Evolutionary conservation across 2,888 invertebrate genomes (phyloP), one percentile per base, ranked within the genome.

Genomic region (Colletes collaris): DNA sequence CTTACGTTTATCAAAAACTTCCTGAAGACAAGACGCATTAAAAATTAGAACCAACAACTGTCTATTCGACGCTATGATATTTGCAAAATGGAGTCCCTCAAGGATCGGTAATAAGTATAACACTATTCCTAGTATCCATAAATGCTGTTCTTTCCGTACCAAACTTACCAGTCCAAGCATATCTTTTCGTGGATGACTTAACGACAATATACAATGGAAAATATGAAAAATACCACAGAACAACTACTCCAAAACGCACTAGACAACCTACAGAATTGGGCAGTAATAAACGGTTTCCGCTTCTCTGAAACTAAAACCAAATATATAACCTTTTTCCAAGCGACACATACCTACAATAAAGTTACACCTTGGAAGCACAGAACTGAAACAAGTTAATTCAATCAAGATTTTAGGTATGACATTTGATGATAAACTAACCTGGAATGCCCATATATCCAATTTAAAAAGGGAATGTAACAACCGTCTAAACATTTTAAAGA

Each of bases 51-150:
- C 35, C 2, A 66, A 73, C 40, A 53, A 66, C 2, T 3, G 0
- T 0, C 37, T 66, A 4, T 55, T 66, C 2, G 13, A 53, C 6
- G 5, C 4, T 0, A 37, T 44, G 7, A 11, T 16, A 53, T 27
- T 27, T 65, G 3, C 6, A 52, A 40, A 73, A 62, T 44, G 66
- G 60, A 11, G 50, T 62, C 0, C 60, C 66, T 10, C 73, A 66
- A 16, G 62, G 66, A 1, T 66, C 73, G 10, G 49, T 66, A 4
- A 2, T 60, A 11, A 66, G 72, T 35, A 65, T 72, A 19, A 66
- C 66, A 0, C 46, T 73, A 3, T 66, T 66, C 4, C n/a, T 72
- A 27, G 6, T 72, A 27, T 27, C 27, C 27, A 27, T 27, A 27
- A 27, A 27, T 27, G 27, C 27, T 27, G 2, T 27, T 27, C 3